These are phyloP conservation scores for Etia nguti DNA, from an alignment of 2,113 vertebrate species.

Conservation along the genomic window DNA sequence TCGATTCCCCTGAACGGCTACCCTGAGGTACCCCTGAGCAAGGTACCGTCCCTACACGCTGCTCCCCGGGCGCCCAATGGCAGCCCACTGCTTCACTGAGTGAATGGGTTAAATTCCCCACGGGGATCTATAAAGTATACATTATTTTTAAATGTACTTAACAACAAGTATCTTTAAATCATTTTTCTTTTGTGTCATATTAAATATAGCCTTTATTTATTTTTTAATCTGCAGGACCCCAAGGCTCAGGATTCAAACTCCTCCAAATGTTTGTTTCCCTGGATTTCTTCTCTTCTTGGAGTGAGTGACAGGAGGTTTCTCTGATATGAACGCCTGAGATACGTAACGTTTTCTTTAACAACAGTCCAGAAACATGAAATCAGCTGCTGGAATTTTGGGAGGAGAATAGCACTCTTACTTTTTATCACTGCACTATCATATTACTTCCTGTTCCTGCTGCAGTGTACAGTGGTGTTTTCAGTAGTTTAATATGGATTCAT, in stretches of 20 bases:
- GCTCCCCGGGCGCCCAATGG: too few species aligned
- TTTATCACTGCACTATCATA: neutral
- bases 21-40: too few species aligned
- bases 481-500: neutral
- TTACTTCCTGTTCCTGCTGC: neutral
- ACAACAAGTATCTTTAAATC: neutral
- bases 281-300: neutral
- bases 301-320: neutral
- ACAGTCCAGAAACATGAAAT: neutral
- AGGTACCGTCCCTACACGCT: too few species aligned
- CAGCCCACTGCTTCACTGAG: too few species aligned
- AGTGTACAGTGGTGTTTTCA: neutral
- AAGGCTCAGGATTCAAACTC: neutral
- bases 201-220: neutral
- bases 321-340: neutral
- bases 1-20: too few species aligned
- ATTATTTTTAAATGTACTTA: neutral
- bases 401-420: neutral
- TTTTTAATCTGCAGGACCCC: neutral
- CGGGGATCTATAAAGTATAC: too few species aligned
- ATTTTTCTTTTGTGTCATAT: neutral
- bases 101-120: too few species aligned
- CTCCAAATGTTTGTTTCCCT: neutral
- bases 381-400: neutral
- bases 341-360: neutral